A percentile compares a stretch with the other conserved stretches of the same genome.
Conservation (phyloP, 2,797 vertebrate genomes). For the Centropyge bicolor region DNA sequence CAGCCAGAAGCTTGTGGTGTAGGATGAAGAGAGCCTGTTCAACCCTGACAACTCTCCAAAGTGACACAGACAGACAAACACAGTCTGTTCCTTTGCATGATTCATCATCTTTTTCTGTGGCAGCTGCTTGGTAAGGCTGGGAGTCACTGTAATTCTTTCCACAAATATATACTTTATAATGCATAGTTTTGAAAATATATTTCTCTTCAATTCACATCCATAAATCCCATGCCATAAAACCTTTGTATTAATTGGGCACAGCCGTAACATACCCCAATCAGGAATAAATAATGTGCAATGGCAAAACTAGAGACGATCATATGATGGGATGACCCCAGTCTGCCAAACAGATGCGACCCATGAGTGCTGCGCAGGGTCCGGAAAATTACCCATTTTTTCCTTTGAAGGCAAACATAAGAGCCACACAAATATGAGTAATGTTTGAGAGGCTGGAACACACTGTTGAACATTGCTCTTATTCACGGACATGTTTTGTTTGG, state of each 20-base stretch:
- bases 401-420: background rate
- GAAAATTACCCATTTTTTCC: no score
- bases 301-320: background rate
- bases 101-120: slow-evolving; percentile 41
- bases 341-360: no score
- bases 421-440: background rate
- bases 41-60: slow-evolving; percentile 47
- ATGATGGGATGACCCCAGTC: no score
- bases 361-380: no score
- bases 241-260: background rate
- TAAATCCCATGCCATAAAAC: background rate
- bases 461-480: background rate
- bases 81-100: slow-evolving; percentile 39
- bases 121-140: slow-evolving; percentile 20
- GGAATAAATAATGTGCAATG: background rate
- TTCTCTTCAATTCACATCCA: background rate
- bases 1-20: slow-evolving; percentile 46
- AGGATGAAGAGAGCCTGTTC: slow-evolving; percentile 49
- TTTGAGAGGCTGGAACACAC: background rate
- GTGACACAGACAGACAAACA: slow-evolving; percentile 40
- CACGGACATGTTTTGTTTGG: background rate
- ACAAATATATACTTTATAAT: slow-evolving; percentile 16
- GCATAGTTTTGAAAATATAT: background rate
- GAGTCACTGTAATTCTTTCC: slow-evolving; percentile 5
- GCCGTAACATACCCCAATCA: background rate